Conservation (phyloP, 2,888 invertebrate species). For the Eulithis testata region DNA sequence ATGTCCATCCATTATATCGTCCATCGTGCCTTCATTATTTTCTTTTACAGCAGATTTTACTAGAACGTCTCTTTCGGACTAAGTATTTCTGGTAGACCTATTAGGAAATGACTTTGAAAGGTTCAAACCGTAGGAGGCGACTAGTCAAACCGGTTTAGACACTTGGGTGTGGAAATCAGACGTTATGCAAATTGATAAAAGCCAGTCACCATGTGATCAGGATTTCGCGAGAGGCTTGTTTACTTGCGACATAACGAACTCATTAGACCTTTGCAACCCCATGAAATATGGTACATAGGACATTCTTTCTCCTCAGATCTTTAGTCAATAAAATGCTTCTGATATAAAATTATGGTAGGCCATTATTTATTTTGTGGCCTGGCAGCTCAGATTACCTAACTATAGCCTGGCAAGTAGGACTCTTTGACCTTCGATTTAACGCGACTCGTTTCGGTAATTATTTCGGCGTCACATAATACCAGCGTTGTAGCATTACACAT, state of each 20-base stretch:
- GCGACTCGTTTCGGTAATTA: no score
- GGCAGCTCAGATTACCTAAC: no score
- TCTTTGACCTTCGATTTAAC: no score
- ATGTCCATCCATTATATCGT: neutral
- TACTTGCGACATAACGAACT: neutral
- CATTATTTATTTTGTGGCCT: no score
- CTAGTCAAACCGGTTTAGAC: conserved; percentile 27
- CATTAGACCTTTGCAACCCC: no score
- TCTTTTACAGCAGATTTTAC: neutral
- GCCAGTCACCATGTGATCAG: conserved; percentile 20
- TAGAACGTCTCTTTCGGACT: neutral
- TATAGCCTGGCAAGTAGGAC: no score
- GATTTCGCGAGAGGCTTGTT: conserved; percentile 21
- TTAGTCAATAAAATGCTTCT: no score
- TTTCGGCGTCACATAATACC: no score
- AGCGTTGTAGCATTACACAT: no score
- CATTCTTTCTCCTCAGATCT: no score
- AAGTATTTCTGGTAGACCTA: conserved; percentile 7
- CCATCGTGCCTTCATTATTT: neutral
- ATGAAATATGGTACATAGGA: no score
- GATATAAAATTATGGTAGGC: no score
- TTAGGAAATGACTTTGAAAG: conserved; percentile 37
- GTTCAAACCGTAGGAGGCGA: conserved; percentile 20
- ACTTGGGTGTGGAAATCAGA: conserved; percentile 29
- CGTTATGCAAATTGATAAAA: conserved; percentile 31